Evolutionary conservation across 2,113 vertebrate species (phyloP).

Genomic region (Daboia siamensis): DNA sequence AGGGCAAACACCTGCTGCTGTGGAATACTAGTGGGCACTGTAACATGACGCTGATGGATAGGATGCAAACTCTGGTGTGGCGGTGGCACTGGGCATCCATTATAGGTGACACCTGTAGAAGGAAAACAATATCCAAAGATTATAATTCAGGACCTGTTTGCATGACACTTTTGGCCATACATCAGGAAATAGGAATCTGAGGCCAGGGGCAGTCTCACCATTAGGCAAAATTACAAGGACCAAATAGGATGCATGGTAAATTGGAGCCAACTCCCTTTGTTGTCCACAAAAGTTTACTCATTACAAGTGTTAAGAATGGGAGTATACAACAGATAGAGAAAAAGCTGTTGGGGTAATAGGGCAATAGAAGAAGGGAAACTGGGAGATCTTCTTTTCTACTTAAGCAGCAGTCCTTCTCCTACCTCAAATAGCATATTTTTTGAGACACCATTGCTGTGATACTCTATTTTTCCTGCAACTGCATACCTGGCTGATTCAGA

Average conservation of each 20-base stretch:
- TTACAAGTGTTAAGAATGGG: neutral
- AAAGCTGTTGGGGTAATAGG: neutral
- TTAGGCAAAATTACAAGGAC: neutral
- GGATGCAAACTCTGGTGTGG: slow-evolving; percentile 87
- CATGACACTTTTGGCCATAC: neutral
- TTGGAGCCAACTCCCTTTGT: neutral
- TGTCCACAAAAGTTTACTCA: neutral
- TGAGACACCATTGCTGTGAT: neutral
- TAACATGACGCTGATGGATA: slow-evolving; percentile 92
- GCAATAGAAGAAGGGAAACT: neutral
- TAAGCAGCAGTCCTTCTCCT: neutral
- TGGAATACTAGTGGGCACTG: slow-evolving; percentile 90
- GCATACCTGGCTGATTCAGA: neutral
- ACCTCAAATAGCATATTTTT: neutral
- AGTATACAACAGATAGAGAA: neutral
- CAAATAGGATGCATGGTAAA: neutral
- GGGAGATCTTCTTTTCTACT: neutral
- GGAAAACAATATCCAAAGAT: neutral
- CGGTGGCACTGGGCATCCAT: slow-evolving; percentile 71
- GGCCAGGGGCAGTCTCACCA: neutral
- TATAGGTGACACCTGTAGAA: slow-evolving; percentile 77
- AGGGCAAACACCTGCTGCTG: slow-evolving; percentile 94
- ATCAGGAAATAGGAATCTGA: neutral
- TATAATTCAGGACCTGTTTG: neutral
- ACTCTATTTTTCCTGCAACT: neutral